Conservation (phyloP, 2,113 vertebrate species). For the Andinoacara biseriatus region DNA sequence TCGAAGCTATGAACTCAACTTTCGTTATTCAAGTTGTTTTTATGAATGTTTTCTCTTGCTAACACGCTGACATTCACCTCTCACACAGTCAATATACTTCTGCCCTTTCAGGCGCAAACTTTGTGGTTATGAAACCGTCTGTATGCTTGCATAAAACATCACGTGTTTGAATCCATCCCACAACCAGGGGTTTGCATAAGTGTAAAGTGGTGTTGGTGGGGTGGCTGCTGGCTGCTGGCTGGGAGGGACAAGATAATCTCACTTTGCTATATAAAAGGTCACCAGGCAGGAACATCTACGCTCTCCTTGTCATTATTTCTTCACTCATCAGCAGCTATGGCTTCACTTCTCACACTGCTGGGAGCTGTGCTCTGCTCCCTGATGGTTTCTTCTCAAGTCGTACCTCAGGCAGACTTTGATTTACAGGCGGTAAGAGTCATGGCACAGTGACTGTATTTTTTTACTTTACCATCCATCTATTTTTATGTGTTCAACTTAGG, state of each 20-base stretch:
- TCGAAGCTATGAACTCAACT: neutral
- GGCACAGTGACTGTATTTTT: neutral
- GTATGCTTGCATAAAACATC: slow-evolving; percentile 21
- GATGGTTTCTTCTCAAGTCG: slow-evolving; percentile 34
- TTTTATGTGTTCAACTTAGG: neutral
- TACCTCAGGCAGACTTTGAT: slow-evolving; percentile 78
- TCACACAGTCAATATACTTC: slow-evolving; percentile 2
- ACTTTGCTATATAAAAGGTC: slow-evolving; percentile 64
- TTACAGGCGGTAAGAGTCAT: slow-evolving; percentile 79
- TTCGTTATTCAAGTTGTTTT: neutral
- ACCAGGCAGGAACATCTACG: neutral
- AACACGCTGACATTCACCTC: neutral
- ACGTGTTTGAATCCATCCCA: slow-evolving; percentile 62
- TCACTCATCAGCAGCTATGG: slow-evolving; percentile 52
- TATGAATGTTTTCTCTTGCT: neutral
- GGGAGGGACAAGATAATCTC: slow-evolving; percentile 10
- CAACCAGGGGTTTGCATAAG: slow-evolving; percentile 1
- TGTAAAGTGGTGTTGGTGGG: slow-evolving; percentile 7
- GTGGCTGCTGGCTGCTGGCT: neutral
- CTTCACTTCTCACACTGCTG: slow-evolving; percentile 43
- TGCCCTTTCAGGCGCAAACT: neutral
- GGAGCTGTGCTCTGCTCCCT: slow-evolving; percentile 61
- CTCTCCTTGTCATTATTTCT: neutral
- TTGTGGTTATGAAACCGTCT: neutral
- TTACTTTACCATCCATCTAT: neutral